These are phyloP conservation scores for Orthonevra nobilis DNA, from an alignment of 2,888 invertebrate genomes.

Conservation along the genomic window DNA sequence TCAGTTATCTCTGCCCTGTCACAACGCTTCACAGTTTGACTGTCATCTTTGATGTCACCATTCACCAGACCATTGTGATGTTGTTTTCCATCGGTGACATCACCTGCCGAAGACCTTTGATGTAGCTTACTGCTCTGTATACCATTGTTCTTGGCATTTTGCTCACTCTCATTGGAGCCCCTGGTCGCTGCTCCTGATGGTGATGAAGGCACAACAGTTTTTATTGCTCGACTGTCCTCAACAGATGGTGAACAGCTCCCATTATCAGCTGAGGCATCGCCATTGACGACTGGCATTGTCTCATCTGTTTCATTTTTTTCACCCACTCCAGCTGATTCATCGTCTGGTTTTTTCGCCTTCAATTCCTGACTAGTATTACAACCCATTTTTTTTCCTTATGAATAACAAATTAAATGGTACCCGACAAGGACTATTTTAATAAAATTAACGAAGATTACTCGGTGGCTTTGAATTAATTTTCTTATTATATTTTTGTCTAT, in stretches of 20 bases:
- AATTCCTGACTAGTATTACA: slow-evolving; percentile 84
- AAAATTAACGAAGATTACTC: not conserved
- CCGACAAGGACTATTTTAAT: not conserved
- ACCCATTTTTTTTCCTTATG: slow-evolving; percentile 80
- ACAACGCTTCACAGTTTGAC: slow-evolving; percentile 45
- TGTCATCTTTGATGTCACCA: slow-evolving; percentile 54
- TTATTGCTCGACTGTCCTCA: slow-evolving; percentile 42
- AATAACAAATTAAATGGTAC: slow-evolving; percentile 19
- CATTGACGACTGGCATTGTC: slow-evolving; percentile 67
- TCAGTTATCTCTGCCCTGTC: slow-evolving; percentile 51
- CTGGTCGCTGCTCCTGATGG: slow-evolving; percentile 22
- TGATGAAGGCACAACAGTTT: slow-evolving; percentile 38
- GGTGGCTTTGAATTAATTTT: slow-evolving; percentile 13
- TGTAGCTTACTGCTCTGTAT: slow-evolving; percentile 17
- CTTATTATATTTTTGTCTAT: no score
- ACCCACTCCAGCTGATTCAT: slow-evolving; percentile 72
- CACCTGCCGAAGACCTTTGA: slow-evolving; percentile 40
- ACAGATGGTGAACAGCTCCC: slow-evolving; percentile 41
- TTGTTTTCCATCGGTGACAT: slow-evolving; percentile 49
- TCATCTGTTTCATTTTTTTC: slow-evolving; percentile 59
- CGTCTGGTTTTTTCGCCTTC: slow-evolving; percentile 77
- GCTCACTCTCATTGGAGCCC: slow-evolving; percentile 29
- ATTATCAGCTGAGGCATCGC: slow-evolving; percentile 37
- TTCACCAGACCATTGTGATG: slow-evolving; percentile 53
- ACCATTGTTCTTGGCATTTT: slow-evolving; percentile 44